Percentiles rank a stretch among this genome's conserved stretches.
phyloP scores from a whole-genome alignment of 1,140 invertebrate genomes.

The Macrobrachium rosenbergii region DNA sequence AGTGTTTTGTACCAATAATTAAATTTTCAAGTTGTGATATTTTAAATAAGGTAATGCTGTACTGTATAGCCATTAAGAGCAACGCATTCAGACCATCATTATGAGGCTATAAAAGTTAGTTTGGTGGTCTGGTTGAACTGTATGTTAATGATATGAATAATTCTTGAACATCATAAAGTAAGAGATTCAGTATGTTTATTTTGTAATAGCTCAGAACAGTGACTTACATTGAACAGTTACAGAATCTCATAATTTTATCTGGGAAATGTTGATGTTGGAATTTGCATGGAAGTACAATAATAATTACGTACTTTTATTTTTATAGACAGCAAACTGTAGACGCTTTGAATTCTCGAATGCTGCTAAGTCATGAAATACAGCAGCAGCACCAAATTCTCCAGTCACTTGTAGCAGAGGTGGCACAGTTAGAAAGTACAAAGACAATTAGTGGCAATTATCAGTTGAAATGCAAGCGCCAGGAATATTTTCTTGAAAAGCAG shows the following conservation, averaged over 20 bases:
- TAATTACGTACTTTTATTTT: not conserved
- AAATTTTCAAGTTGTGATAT: too few species aligned
- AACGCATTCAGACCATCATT: too few species aligned
- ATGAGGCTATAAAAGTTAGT: too few species aligned
- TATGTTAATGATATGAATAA: too few species aligned
- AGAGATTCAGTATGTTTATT: too few species aligned
- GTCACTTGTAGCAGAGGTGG: conserved; percentile 28
- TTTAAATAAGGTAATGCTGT: too few species aligned
- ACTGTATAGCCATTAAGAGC: too few species aligned
- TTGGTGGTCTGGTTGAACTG: too few species aligned
- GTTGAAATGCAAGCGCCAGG: conserved; percentile 35
- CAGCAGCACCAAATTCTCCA: conserved; percentile 36
- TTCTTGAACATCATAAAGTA: too few species aligned
- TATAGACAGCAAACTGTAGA: conserved; percentile 36
- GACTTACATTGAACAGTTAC: too few species aligned
- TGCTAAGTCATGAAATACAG: conserved; percentile 8
- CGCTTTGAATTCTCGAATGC: not conserved
- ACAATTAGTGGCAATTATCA: conserved; percentile 35
- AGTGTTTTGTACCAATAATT: too few species aligned
- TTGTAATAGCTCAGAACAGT: too few species aligned
- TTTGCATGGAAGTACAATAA: not conserved
- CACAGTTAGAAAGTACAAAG: conserved; percentile 31
- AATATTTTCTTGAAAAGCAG: conserved; percentile 41
- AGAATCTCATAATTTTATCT: not conserved
- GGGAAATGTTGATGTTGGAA: not conserved